Conservation (phyloP, 2,113 vertebrate genomes). For the Cepphus grylle region DNA sequence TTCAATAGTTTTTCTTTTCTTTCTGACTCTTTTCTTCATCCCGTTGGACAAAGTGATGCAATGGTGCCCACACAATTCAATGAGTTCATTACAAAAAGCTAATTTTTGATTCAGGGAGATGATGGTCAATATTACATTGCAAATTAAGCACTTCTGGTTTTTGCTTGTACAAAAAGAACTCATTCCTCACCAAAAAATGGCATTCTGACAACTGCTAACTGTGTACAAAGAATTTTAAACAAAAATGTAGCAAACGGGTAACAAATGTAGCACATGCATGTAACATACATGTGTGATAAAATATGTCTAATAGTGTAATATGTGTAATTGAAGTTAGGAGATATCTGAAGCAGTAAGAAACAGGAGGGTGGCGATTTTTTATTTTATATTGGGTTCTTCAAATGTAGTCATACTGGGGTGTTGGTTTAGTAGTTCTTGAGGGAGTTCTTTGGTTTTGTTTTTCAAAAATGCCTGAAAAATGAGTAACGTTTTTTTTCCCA, state of each 20-base stretch:
- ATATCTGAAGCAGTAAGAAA: not conserved
- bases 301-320: not conserved
- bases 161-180: not conserved
- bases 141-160: not conserved
- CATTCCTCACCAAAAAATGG: not conserved
- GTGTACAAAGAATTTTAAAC: not conserved
- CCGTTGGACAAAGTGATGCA: not conserved
- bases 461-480: constrained; percentile 21
- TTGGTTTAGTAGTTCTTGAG: not conserved
- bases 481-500: not conserved
- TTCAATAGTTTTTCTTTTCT: not conserved
- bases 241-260: not conserved
- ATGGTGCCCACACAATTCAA: not conserved
- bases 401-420: not conserved
- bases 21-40: not conserved
- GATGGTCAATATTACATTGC: not conserved
- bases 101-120: not conserved
- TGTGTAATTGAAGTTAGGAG: not conserved
- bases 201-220: not conserved
- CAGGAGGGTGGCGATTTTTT: not conserved
- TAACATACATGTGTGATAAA: not conserved
- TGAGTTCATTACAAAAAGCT: not conserved
- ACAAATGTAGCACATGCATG: too few relatives aligned
- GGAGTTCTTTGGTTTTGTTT: not conserved
- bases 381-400: not conserved